Base-by-base conservation (phyloP, 2,113 vertebrate genomes). In the Tringa solitaria region DNA sequence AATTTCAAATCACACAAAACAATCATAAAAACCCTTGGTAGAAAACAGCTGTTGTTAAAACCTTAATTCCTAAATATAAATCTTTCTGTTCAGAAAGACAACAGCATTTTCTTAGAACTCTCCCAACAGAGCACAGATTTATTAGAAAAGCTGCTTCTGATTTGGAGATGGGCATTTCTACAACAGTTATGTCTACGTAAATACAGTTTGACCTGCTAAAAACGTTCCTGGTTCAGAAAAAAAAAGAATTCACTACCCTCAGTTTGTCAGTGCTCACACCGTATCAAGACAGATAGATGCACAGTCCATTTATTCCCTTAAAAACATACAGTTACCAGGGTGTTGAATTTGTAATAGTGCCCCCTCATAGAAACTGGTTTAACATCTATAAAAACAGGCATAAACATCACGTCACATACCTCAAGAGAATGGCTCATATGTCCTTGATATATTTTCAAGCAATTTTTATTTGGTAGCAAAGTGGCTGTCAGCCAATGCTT, bases 381-480 rank as follows among this genome's bases (percentile, higher is more conserved):
- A 93, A 83, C 77, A 78, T 96, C 91, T 26, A 63, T 79, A 96
- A 96, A 94, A 94, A 10, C 54, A 95, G 89, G 82, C 73, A 73
- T 90, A 89, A 94, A 87, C 92, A 85, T 94, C 89, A 81, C 67
- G 4, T 91, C 94, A 41, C 75, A 64, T 20, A 53, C 63, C 48
- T 46, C 53, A 67, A 63, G 85, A 95, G 76, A 97, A 77, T 24
- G 21, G 82, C 76, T 93, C 39, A 2, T 26, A 37, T 69, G 94
- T 74, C 96, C 95, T 96, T 97, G 95, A 97, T 96, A 80, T 75
- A 95, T 94, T 96, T 77, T 87, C 84, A 82, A 96, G 81, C 67
- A 80, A 90, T 96, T 96, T 91, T 96, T 96, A 95, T 97, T 97
- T 94, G 84, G 84, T 86, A 96, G 96, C 73, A 84, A 93, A 97